Evolutionary conservation across 2,888 invertebrate species (phyloP), one percentile per base, ranked within the genome.

Genomic region (Incurvaria masculella): DNA sequence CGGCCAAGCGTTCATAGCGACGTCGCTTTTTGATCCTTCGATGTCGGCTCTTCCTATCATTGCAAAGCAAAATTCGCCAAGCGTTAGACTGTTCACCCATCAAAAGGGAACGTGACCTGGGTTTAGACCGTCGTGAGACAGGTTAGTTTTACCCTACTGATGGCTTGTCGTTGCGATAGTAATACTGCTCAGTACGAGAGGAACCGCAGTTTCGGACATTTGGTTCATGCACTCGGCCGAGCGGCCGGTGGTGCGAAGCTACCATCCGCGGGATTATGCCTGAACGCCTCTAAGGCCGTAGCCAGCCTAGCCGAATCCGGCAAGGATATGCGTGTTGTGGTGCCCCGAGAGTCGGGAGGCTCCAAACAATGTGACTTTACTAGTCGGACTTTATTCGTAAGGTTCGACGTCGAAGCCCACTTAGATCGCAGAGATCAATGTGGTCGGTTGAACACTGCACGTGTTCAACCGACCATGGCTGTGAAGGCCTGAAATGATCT

Each of bases 31-130:
- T 83, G 82, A 83, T 84, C 81, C 78, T 82, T 86, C 83, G 83
- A 85, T 84, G 81, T 85, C 84, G 83, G 83, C 83, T 86, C 83
- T 84, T 85, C 83, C 83, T 85, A 84, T 84, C 83, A 84, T 85
- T 83, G 82, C 73, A 83, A 84, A 83, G 84, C 84, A 80, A 80
- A 85, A 84, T 81, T 84, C 79, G 71, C 81, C 76, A 84, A 84
- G 84, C 75, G 83, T 85, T 75, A 83, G 83, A 85, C 85, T 85
- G 83, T 84, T 85, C 82, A 83, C 81, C 82, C 82, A 74, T 78
- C 67, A 80, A 82, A 66, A 81, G 81, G 80, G 80, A 83, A 82
- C 78, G 80, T 82, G 82, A 82, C 81, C 80, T 81, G 81, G 81
- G 80, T 80, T 83, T 81, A 81, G 81, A 82, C 80, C 79, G 81